A percentile compares a stretch with the other conserved stretches of the same genome.
Evolutionary conservation across 2,797 vertebrate genomes (phyloP).

Genomic region (Acipenser transmontanus): DNA sequence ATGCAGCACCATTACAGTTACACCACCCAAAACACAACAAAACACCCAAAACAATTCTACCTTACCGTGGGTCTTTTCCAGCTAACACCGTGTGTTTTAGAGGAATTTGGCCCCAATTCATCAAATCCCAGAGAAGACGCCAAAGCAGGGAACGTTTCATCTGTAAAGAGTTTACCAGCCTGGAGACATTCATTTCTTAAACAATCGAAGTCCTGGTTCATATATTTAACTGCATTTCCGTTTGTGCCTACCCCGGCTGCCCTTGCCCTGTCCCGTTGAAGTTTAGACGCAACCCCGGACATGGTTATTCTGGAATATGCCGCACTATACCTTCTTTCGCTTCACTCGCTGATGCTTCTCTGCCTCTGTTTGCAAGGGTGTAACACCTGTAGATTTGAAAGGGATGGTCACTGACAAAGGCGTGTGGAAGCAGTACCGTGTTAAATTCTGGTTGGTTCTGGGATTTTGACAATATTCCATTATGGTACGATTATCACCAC

Average conservation of each 20-base stretch:
- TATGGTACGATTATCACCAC: no score
- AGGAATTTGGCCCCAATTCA: conserved; percentile 63
- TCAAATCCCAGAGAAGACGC: conserved; percentile 65
- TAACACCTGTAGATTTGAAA: no score
- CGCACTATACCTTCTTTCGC: no score
- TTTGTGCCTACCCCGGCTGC: conserved; percentile 56
- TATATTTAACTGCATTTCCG: conserved; percentile 46
- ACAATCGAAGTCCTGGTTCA: conserved; percentile 63
- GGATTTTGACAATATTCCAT: no score
- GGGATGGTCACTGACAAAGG: no score
- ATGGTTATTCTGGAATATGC: conserved; percentile 29
- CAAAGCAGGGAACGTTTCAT: conserved; percentile 59
- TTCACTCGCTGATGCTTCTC: no score
- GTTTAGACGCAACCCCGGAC: conserved; percentile 55
- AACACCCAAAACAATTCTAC: no score
- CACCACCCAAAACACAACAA: no score
- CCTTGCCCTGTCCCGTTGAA: conserved; percentile 46
- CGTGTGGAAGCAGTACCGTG: no score
- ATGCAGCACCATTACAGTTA: no score
- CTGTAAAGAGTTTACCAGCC: conserved; percentile 58
- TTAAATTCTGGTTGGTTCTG: no score
- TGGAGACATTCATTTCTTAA: conserved; percentile 57
- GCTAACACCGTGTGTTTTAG: conserved; percentile 49
- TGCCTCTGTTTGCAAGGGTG: no score
- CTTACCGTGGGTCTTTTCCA: conserved; percentile 67